Base-by-base conservation (phyloP, 2,888 invertebrate species). In the Volucella inanis region DNA sequence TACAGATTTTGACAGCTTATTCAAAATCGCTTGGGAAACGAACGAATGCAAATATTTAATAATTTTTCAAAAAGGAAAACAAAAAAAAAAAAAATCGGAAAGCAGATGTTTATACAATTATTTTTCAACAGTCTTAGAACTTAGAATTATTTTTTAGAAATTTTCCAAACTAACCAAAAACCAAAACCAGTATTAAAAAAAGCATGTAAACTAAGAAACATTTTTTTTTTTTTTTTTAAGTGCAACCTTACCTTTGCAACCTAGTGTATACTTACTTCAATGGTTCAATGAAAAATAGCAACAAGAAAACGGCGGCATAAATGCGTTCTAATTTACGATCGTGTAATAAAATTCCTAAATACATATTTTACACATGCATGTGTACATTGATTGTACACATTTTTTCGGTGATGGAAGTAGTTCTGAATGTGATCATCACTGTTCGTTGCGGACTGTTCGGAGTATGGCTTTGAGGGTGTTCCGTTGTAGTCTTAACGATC, bases 261-360 rank as follows among this genome's bases (percentile, higher is more conserved):
- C 31, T 31, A 31, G 31, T 31, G 31, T 52, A 54, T n/a, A 61
- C 15, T 31, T 15, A 68, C 61, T 22, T 38, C 49, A 18, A 55
- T 74, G 15, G 38, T 62, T 45, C 22, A 15, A 45, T 52, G 59
- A 12, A 41, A 39, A 50, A 49, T 22, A 67, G 15, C 18, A 49
- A 12, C 38, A 14, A 31, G 9, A 10, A 15, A 22, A 47, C n/a
- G 43, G 55, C 67, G 18, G 59, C 62, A 65, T 72, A 79, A 78
- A 55, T 62, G 70, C 18, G 49, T 59, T 72, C 78, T 71, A 79
- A 79, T 79, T 79, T 79, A 79, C 71, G 78, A 64, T 72, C 64
- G 52, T 39, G 57, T 79, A 71, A 71, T 70, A 70, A 78, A 78
- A 68, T 38, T 64, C 11, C n/a, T 41, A 9, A 38, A 31, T 49